Evolutionary conservation across 2,113 vertebrate genomes (phyloP).

Genomic region (Hippocampus mohnikei): DNA sequence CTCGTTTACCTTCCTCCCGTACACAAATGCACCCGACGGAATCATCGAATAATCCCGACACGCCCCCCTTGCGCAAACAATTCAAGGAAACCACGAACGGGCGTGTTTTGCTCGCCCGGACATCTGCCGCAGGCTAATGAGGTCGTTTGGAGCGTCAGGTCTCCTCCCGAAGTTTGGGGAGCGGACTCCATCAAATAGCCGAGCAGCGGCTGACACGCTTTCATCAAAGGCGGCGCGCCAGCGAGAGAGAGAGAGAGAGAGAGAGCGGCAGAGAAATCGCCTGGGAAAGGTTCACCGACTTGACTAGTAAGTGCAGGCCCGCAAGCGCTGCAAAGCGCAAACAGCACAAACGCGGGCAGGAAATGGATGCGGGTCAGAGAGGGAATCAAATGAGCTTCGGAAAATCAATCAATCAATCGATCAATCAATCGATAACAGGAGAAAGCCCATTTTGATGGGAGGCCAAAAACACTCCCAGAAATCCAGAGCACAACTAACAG

Average conservation of each 20-base stretch:
- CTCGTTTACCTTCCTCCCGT: not conserved
- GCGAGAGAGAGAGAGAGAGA: conserved; percentile 32
- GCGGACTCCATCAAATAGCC: conserved; percentile 31
- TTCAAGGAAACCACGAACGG: not conserved
- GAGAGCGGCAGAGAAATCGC: not conserved
- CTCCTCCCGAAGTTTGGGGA: conserved; percentile 30
- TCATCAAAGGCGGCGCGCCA: conserved; percentile 53
- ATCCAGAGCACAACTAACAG: too few species aligned
- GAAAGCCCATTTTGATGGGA: not conserved
- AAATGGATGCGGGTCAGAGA: not conserved
- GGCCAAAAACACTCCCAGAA: not conserved
- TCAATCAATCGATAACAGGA: not conserved
- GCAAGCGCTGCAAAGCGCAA: not conserved
- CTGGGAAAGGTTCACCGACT: not conserved
- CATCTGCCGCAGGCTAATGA: conserved; percentile 56
- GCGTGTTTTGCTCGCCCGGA: conserved; percentile 25
- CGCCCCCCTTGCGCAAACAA: not conserved
- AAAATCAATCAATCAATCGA: not conserved
- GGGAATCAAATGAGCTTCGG: not conserved
- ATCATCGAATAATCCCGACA: not conserved
- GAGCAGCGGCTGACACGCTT: conserved; percentile 61
- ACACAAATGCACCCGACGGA: not conserved
- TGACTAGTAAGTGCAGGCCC: not conserved
- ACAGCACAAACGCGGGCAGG: not conserved
- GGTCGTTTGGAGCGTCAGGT: conserved; percentile 30